Evolutionary conservation across 1,140 invertebrate genomes (phyloP), one percentile per base, ranked within the genome.

Genomic region (Pentalonia nigronervosa): DNA sequence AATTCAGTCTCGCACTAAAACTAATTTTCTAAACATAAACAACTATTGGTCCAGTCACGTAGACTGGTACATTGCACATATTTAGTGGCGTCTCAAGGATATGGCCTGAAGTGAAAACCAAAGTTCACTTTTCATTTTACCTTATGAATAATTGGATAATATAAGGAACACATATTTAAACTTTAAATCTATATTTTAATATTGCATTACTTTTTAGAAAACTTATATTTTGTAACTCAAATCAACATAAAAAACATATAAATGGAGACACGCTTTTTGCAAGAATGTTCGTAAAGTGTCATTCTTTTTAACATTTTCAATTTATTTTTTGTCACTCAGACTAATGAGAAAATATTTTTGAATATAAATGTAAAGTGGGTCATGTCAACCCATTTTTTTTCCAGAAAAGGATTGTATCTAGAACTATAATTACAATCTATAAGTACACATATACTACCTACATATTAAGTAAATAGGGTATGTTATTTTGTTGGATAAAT

Each of bases 271-370:
- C 30, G 41, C 23, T 87, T 47, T 87, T 47, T 45, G 14, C 7
- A 87, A 87, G 41, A 87, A 87, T 87, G 25, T 87, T 87, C 45
- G 84, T 30, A 53, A 88, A 50, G 48, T 88, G 87, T 88, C 87
- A 88, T 88, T 88, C 25, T 88, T 88, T 48, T 53, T 88, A 50
- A 34, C 47, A n/a, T 34, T 88, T 53, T n/a, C 48, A 88, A 53
- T 87, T 87, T 87, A n/a, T 53, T 88, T 88, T 88, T 88, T 50
- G 48, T 88, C 87, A 88, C 87, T 88, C 87, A 88, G 47, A 88
- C 34, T 88, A 88, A 88, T 50, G 87, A 88, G 47, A 88, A 88
- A 88, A 88, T 88, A 88, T 36, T 88, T 88, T 88, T n/a, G 21
- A 23, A 87, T n/a, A 87, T n/a, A 87, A 36, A 53, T 88, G 47